phyloP scores from a whole-genome alignment of 2,888 invertebrate species.

The Serrognathus titanus region DNA sequence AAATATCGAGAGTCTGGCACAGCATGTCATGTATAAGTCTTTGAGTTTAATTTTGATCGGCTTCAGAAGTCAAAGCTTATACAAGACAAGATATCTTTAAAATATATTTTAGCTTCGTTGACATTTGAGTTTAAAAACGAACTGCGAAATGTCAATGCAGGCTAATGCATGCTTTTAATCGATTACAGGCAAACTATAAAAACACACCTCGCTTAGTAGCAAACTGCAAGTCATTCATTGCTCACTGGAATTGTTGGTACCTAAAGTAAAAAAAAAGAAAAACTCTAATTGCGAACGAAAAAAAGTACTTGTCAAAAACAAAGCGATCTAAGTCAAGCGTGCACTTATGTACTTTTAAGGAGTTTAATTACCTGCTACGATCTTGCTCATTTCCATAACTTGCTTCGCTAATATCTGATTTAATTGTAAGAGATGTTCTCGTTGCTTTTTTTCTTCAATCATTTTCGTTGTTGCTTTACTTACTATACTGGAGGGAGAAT shows the following conservation, averaged over 20 bases:
- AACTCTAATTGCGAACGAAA: conserved; percentile 29
- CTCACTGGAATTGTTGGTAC: conserved; percentile 43
- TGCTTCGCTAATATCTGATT: conserved; percentile 90
- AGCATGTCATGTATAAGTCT: no score
- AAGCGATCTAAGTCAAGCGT: conserved; percentile 9
- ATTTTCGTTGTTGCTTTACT: conserved; percentile 47
- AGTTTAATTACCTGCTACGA: conserved; percentile 79
- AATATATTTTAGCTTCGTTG: no score
- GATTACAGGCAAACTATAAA: conserved; percentile 31
- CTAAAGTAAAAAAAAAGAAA: conserved; percentile 36
- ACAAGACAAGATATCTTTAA: no score
- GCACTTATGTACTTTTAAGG: neutral
- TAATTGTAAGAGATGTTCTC: conserved; percentile 84
- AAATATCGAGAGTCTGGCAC: neutral
- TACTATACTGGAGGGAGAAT: conserved; percentile 36
- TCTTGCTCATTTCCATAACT: conserved; percentile 93
- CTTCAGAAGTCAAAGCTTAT: no score
- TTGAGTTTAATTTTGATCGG: no score
- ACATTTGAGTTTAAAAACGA: no score
- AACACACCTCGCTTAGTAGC: conserved; percentile 30
- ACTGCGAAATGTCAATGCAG: no score
- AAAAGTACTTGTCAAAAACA: conserved; percentile 15
- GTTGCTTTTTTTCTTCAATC: conserved; percentile 78
- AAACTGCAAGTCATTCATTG: conserved; percentile 36
- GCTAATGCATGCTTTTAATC: no score